Conservation (phyloP, 2,888 invertebrate species). For the Oxyteleia sp. region DNA sequence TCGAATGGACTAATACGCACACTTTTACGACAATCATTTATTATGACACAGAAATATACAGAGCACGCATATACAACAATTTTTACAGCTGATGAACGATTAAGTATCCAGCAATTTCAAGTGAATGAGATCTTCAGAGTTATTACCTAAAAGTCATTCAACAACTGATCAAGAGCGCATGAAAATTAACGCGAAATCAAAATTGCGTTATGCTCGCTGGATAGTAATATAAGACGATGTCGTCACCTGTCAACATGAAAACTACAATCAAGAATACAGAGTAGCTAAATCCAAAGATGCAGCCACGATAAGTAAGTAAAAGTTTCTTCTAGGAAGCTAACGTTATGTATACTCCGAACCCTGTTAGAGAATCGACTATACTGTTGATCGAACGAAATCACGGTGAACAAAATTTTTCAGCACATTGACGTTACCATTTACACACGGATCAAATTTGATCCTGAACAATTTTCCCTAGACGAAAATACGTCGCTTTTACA, state of each 20-base stretch:
- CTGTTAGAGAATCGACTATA: neutral
- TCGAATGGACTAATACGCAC: constrained; percentile 78
- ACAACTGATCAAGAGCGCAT: neutral
- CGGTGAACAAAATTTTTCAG: constrained; percentile 5
- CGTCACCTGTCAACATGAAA: constrained; percentile 31
- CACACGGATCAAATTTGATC: neutral
- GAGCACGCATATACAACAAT: constrained; percentile 71
- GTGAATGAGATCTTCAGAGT: constrained; percentile 16
- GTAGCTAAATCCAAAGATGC: constrained; percentile 18
- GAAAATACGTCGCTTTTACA: too few relatives aligned
- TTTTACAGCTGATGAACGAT: constrained; percentile 67
- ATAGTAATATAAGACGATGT: neutral
- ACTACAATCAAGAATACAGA: constrained; percentile 37
- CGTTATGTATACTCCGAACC: constrained; percentile 5
- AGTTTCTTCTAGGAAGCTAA: constrained; percentile 3
- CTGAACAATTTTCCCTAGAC: too few relatives aligned
- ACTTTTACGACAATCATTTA: constrained; percentile 84
- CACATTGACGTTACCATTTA: constrained; percentile 6
- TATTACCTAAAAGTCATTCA: neutral
- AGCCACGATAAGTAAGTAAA: constrained; percentile 2
- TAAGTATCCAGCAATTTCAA: constrained; percentile 71
- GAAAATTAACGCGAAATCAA: neutral
- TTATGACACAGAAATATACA: constrained; percentile 86
- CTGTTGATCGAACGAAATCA: neutral
- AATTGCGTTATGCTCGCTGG: constrained; percentile 7